Conservation (phyloP, 1,140 invertebrate species). For the Ceratoteleas bidentatus region DNA sequence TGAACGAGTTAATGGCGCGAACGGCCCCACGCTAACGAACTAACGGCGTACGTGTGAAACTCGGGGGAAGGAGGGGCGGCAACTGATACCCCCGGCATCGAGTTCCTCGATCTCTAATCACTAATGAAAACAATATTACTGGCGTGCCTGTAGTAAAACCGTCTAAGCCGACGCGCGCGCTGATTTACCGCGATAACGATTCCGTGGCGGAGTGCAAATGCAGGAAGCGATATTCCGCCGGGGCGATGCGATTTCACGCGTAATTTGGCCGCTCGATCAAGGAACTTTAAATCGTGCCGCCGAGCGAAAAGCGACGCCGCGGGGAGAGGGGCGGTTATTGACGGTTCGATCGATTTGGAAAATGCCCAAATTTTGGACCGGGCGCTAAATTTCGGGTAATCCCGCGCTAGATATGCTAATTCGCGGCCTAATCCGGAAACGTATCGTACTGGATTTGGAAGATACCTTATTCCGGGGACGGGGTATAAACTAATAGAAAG, state of each 20-base stretch:
- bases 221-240: conserved; percentile 32
- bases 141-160: conserved; percentile 68
- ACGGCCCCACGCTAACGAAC: conserved; percentile 56
- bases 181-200: conserved; percentile 69
- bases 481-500: too few relatives aligned
- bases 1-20: conserved; percentile 79
- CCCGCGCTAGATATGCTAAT: neutral
- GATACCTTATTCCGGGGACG: neutral
- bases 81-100: conserved; percentile 47
- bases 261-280: conserved; percentile 56
- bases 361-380: neutral
- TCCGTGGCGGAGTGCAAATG: conserved; percentile 28
- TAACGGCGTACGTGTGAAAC: conserved; percentile 38
- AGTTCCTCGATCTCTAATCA: conserved; percentile 66
- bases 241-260: conserved; percentile 58
- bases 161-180: conserved; percentile 65
- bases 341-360: conserved; percentile 1
- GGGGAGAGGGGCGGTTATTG: conserved; percentile 9
- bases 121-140: conserved; percentile 74
- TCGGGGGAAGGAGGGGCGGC: conserved; percentile 13
- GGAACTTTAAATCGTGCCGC: conserved; percentile 35
- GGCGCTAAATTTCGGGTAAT: neutral
- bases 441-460: neutral
- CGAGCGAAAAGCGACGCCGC: conserved; percentile 12
- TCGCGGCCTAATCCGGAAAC: neutral